These are phyloP conservation scores for Drosophila watanabei DNA, from an alignment of 1,140 invertebrate genomes.

Conservation along the genomic window DNA sequence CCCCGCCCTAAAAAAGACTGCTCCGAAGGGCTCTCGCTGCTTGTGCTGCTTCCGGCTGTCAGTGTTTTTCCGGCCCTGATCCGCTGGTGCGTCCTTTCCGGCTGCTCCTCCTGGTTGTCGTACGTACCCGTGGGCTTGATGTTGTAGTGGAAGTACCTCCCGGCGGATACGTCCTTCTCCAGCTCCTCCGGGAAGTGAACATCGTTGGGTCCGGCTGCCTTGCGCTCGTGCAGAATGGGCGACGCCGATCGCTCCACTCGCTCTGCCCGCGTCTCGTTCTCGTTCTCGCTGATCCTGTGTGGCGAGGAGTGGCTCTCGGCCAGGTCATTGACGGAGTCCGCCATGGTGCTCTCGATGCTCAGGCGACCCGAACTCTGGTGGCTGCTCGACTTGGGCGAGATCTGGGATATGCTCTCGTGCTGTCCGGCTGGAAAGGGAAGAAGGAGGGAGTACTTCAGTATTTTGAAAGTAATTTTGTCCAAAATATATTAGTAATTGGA, in stretches of 20 bases:
- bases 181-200: conserved; percentile 55
- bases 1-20: conserved; percentile 85
- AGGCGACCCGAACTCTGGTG: conserved; percentile 18
- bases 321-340: conserved; percentile 43
- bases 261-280: conserved; percentile 68
- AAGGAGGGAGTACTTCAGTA: not conserved
- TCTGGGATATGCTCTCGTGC: conserved; percentile 78
- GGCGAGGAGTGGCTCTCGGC: conserved; percentile 20
- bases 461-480: no score
- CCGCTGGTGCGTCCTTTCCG: conserved; percentile 62
- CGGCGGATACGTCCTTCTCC: conserved; percentile 72
- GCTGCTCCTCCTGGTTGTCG: conserved; percentile 47
- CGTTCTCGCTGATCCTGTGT: conserved; percentile 64
- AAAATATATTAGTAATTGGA: no score
- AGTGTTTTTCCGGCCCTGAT: conserved; percentile 67
- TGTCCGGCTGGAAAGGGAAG: conserved; percentile 63
- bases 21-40: conserved; percentile 30
- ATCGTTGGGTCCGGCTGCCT: conserved; percentile 63
- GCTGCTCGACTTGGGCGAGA: conserved; percentile 82
- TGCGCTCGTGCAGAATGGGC: conserved; percentile 73
- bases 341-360: conserved; percentile 73
- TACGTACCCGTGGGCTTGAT: conserved; percentile 82
- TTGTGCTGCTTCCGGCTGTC: conserved; percentile 9
- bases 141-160: conserved; percentile 81
- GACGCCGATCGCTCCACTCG: conserved; percentile 76